phyloP scores from a whole-genome alignment of 2,888 invertebrate genomes.

The Salticus scenicus region DNA sequence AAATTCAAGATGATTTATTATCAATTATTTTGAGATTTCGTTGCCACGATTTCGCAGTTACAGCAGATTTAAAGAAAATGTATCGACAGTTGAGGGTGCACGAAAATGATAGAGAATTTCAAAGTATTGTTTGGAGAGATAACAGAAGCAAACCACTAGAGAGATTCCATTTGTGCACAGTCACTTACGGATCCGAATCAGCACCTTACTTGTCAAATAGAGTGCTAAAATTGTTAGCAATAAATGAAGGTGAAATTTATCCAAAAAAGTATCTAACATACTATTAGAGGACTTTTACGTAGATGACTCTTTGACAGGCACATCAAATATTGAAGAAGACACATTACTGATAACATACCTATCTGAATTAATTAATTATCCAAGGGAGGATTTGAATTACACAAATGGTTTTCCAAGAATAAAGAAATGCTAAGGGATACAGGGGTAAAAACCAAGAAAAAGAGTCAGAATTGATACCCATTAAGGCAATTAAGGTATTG shows the following conservation, averaged over 20 bases:
- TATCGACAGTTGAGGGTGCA: conserved; percentile 28
- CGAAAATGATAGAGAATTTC: conserved; percentile 10
- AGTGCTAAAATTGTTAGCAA: no score
- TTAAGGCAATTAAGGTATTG: neutral
- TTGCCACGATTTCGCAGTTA: neutral
- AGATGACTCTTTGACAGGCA: neutral
- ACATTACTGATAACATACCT: neutral
- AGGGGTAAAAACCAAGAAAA: no score
- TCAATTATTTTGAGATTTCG: neutral
- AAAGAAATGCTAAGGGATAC: neutral
- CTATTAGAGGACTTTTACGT: neutral
- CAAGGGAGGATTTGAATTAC: conserved; percentile 11
- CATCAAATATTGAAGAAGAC: neutral
- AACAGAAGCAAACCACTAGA: conserved; percentile 1
- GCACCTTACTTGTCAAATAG: neutral
- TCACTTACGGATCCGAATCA: neutral
- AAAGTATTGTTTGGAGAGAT: conserved; percentile 18
- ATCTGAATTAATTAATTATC: neutral
- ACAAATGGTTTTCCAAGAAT: conserved; percentile 18
- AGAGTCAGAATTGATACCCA: neutral
- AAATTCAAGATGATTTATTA: neutral
- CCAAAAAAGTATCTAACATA: neutral
- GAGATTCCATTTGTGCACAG: neutral
- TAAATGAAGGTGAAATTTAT: neutral
- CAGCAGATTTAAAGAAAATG: conserved; percentile 28